Base-by-base conservation (phyloP, 2,113 vertebrate species). In the Mirza zaza region DNA sequence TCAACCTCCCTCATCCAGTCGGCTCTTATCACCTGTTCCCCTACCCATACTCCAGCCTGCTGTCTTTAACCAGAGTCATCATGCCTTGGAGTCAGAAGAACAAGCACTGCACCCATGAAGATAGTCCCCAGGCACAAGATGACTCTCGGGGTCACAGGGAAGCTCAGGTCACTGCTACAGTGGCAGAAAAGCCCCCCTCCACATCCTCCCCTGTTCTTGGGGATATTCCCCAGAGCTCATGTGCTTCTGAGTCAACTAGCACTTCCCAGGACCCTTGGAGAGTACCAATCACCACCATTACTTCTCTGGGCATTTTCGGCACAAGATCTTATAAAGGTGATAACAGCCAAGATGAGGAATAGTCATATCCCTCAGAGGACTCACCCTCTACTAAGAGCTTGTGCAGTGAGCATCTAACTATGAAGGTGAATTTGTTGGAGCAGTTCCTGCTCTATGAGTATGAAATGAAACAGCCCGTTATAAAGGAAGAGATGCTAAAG, bases 401-500 rank as follows among this genome's bases (percentile, higher is more conserved):
- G 7, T 48, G 36, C 32, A 7, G 3, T 17, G 13, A 52, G 11
- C 15, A 36, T 45, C 23, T 90, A 27, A 57, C 5, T 70, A 79
- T 11, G 18, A 82, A 17, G 18, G 21, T 20, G 11, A 0, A 0
- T 39, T 29, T 84, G 9, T 21, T 93, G 39, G 42, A 84, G 34
- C 21, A 91, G 12, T 70, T 25, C 32, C 25, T 96, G 18, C 65
- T 70, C 2, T 14, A 81, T 14, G 82, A 67, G 32, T 82, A 39
- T 25, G 82, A 88, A 89, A 84, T 67, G 18, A 91, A 83, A 20
- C 36, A 86, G 21, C 52, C 9, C 67, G 39, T 96, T 71, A 9
- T 2, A 10, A 82, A 81, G 48, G 59, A n/a, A 71, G 45, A 90
- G 20, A 59, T 96, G 39, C 29, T 96, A 27, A 59, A 23, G 48